Conservation (phyloP, 2,888 invertebrate species). For the Trachelus stipa region DNA sequence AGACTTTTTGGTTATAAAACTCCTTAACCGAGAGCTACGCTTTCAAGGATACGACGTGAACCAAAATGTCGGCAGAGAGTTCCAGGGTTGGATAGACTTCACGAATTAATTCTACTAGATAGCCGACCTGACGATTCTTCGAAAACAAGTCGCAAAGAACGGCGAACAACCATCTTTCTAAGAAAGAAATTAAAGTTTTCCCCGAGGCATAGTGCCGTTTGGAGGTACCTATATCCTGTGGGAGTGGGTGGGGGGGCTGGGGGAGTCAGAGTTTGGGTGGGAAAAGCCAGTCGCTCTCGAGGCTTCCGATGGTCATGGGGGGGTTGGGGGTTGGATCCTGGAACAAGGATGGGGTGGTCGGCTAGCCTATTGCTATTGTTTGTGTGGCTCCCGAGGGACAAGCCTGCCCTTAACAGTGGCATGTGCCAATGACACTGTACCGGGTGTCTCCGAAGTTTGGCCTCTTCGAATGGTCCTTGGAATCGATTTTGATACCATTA, state of each 20-base stretch:
- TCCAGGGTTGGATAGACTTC: constrained; percentile 3
- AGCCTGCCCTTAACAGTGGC: constrained; percentile 50
- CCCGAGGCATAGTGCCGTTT: constrained; percentile 46
- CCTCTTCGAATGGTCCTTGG: background rate
- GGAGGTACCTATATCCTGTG: constrained; percentile 22
- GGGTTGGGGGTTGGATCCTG: background rate
- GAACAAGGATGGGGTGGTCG: constrained; percentile 32
- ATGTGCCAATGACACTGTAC: constrained; percentile 53
- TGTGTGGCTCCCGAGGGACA: constrained; percentile 45
- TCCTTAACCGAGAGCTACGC: constrained; percentile 44
- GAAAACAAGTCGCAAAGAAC: constrained; percentile 8
- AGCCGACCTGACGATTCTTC: constrained; percentile 11
- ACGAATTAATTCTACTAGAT: constrained; percentile 45
- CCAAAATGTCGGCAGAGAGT: constrained; percentile 28
- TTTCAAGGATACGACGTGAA: constrained; percentile 38
- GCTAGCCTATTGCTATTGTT: constrained; percentile 59
- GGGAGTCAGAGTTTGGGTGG: background rate
- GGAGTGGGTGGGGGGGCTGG: constrained; percentile 31
- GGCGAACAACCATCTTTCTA: constrained; percentile 54
- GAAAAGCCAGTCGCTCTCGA: background rate
- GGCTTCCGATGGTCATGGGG: constrained; percentile 19
- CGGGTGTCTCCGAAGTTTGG: constrained; percentile 35
- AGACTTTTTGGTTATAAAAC: constrained; percentile 40
- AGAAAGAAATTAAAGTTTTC: constrained; percentile 62
- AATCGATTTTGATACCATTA: background rate